Base-by-base conservation (phyloP, 2,797 vertebrate species). In the Euthynnus affinis region DNA sequence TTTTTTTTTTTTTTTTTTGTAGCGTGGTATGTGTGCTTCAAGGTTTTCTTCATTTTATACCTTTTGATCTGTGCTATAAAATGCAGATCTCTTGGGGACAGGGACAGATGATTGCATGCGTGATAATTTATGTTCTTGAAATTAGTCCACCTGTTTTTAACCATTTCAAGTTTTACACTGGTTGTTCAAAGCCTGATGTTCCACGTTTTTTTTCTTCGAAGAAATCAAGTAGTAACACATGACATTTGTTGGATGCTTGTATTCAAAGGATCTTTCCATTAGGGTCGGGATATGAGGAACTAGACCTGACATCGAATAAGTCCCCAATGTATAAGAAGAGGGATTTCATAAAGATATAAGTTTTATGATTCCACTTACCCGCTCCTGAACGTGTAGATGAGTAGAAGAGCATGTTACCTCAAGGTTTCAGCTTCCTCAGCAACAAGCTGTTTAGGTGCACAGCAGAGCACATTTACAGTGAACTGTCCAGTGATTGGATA, bases 61-160 rank as follows among this genome's bases (percentile, higher is more conserved):
- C 91, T 93, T 96, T 96, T 96, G 93, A 96, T 95, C 90, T 95
- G 74, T 71, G 84, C 78, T 82, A 87, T 93, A 90, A 93, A 92
- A 84, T 66, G 80, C 79, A 73, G 77, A 68, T 92, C 85, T 93
- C 88, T 92, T 69, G 68, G 91, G 84, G 88, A 91, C 91, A 89
- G 81, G 89, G 88, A 92, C 92, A 83, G 72, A 89, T 94, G 80
- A 88, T 81, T 83, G 66, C 82, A 77, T 86, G 46, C 20, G 46
- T 86, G 71, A 70, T 48, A 51, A 9, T 76, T 64, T 79, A 68
- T 73, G 86, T 84, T 76, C 67, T 71, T 60, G 61, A 57, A 49
- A 80, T 71, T n/a, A 46, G 58, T 81, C 71, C 80, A 81, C 78
- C 80, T 87, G 84, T 58, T 83, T 86, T 86, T 78, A 85, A 78